Evolutionary conservation across 2,888 invertebrate genomes (phyloP), one percentile per base, ranked within the genome.

Genomic region (Chymomyza amoena): DNA sequence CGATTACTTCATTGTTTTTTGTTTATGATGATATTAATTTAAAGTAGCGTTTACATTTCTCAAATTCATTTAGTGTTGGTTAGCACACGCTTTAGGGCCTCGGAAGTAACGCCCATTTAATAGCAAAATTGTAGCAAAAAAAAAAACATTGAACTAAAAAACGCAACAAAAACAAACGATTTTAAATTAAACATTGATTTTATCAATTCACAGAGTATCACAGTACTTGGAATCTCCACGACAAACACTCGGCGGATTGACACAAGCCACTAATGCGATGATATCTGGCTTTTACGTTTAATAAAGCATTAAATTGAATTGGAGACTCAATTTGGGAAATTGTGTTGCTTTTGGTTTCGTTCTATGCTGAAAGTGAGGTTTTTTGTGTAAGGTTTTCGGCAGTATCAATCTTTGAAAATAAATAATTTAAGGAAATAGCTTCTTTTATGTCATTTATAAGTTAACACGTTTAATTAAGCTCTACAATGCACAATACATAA

Each of bases 51-150:
- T 73, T 84, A 71, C 73, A 73, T 69, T 76, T 84, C 73, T 57
- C 64, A 66, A 72, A 77, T 45, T 82, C 85, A 87, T 87, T 74
- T 87, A 79, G 80, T 85, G 72, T 83, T 72, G 60, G 60, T 60
- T 62, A 45, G 10, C 54, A 6, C 54, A 54, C 57, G 57, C 20
- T 25, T 20, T 18, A 18, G 25, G 20, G 20, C 57, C 57, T 36
- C 16, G 9, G 7, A 16, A 61, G 7, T n/a, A 61, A n/a, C n/a
- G 61, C 36, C 61, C 61, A n/a, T 16, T 54, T 18, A 54, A 18
- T 28, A 18, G n/a, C 9, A 13, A 28, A 20, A 54, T 18, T 54
- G 9, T 1, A 5, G 10, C 20, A 54, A 54, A 54, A 54, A 54
- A 13, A 15, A 54, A n/a, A 54, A 54, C 54, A 18, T 20, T 20